A percentile compares a stretch with the other conserved stretches of the same genome.
phyloP scores from a whole-genome alignment of 2,113 vertebrate species.

The Bubo scandiacus region DNA sequence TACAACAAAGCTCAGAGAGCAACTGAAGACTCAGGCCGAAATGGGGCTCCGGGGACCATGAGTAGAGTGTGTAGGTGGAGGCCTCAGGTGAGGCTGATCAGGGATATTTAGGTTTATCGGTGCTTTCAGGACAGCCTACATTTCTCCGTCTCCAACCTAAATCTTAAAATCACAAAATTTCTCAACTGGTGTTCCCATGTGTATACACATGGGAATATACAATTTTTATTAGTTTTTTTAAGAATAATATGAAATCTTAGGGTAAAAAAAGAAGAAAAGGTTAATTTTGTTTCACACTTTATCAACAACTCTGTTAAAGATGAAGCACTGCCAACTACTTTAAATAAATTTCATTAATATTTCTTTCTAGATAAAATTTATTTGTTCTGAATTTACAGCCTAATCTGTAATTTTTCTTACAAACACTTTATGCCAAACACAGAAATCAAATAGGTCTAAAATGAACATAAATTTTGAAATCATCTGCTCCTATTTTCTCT shows the following conservation, averaged over 20 bases:
- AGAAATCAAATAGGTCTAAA: background rate
- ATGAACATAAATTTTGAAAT: background rate
- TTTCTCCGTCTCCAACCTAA: background rate
- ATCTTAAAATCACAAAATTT: background rate
- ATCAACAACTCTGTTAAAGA: background rate
- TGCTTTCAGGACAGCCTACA: accelerated
- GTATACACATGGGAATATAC: background rate
- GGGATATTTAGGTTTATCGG: background rate
- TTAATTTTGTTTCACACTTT: background rate
- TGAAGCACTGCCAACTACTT: background rate
- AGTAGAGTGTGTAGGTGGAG: background rate
- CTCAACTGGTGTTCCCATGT: background rate
- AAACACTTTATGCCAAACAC: background rate
- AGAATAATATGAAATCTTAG: background rate
- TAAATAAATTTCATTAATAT: background rate
- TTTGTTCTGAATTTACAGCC: background rate
- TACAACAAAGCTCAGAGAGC: background rate
- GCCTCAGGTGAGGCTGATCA: background rate
- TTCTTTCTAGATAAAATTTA: background rate
- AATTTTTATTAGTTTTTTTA: background rate
- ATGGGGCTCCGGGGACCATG: background rate
- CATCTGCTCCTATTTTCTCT: background rate
- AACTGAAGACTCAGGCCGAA: background rate
- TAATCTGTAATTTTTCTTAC: background rate
- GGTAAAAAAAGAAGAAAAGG: accelerated